Evolutionary conservation across 2,113 vertebrate species (phyloP).

Genomic region (Rhinolophus ferrumequinum): DNA sequence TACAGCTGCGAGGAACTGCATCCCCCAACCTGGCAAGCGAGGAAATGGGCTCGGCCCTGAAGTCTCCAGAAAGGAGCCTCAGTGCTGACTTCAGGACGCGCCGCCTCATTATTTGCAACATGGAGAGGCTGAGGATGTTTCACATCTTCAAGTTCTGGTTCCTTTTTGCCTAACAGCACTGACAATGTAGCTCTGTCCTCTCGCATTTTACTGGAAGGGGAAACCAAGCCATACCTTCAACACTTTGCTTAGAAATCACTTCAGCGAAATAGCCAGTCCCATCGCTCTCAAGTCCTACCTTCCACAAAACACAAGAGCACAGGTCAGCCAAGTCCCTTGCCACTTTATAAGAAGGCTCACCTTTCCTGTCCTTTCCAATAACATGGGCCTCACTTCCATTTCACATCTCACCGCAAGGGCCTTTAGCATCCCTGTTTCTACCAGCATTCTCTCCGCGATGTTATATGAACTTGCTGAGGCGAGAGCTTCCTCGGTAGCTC

Average conservation of each 20-base stretch:
- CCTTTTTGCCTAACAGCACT: neutral
- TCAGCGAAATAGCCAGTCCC: neutral
- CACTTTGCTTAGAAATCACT: neutral
- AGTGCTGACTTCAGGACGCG: neutral
- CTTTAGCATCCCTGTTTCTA: accelerated
- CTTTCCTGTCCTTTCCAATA: neutral
- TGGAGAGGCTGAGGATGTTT: neutral
- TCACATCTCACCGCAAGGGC: neutral
- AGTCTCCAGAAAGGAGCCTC: neutral
- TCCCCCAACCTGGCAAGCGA: neutral
- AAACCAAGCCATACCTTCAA: neutral
- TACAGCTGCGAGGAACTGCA: neutral
- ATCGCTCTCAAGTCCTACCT: neutral
- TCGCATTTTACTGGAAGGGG: neutral
- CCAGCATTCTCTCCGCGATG: accelerated
- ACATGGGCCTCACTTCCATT: neutral
- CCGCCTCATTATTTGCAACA: neutral
- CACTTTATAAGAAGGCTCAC: neutral
- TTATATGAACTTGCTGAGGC: accelerated
- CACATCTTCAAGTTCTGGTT: neutral
- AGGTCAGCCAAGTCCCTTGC: neutral
- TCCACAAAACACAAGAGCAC: neutral
- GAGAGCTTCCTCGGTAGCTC: neutral
- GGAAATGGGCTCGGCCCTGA: neutral
- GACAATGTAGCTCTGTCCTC: neutral